A percentile compares a stretch with the other conserved stretches of the same genome.
phyloP scores from a whole-genome alignment of 2,797 vertebrate species.

The Chelmon rostratus region DNA sequence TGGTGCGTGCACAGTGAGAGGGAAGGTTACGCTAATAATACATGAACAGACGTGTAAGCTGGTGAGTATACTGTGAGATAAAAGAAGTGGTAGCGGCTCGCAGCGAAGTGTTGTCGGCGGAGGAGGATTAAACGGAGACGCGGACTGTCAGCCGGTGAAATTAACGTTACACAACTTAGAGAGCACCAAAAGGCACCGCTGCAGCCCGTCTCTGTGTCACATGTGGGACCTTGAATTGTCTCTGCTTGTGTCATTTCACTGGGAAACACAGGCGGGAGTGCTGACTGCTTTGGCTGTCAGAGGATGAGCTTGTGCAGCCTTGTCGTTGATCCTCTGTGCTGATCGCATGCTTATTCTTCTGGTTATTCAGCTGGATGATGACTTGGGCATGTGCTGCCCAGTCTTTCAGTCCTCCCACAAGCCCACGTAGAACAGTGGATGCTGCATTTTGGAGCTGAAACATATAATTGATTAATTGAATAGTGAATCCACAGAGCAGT shows the following conservation, averaged over 20 bases:
- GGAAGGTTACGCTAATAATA: conserved; percentile 85
- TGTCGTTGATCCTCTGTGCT: background rate
- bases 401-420: background rate
- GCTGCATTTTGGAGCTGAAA: background rate
- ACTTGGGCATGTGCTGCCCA: background rate
- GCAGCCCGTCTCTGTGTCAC: conserved; percentile 49
- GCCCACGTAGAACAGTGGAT: background rate
- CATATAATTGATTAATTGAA: too few relatives aligned
- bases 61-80: conserved; percentile 75
- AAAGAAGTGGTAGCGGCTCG: background rate
- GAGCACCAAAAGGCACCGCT: conserved; percentile 47
- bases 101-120: background rate
- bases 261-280: background rate
- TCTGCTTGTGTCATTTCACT: conserved; percentile 13
- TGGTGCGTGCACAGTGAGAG: conserved; percentile 72
- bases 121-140: background rate
- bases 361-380: background rate
- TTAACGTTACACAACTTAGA: conserved; percentile 69
- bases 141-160: conserved; percentile 34
- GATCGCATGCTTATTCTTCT: background rate
- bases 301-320: background rate
- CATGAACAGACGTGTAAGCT: conserved; percentile 43
- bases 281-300: background rate
- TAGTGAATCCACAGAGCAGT: background rate
- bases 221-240: conserved; percentile 69